Percentiles rank a stretch among this genome's conserved stretches.
Conservation (phyloP, 2,113 vertebrate species). For the Ceratotherium simum region DNA sequence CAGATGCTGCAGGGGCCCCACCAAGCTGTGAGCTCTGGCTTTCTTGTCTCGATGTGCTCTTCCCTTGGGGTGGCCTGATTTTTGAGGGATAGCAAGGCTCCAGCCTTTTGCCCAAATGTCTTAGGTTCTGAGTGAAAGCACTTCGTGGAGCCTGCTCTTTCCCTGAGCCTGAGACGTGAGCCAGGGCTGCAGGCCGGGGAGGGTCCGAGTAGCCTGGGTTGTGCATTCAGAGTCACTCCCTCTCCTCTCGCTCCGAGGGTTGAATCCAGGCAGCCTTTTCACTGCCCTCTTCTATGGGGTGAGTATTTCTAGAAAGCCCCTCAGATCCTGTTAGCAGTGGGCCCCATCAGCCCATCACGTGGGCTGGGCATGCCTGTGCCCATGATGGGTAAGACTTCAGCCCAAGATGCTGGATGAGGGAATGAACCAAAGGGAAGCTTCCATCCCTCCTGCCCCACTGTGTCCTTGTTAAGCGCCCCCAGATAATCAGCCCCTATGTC, state of each 20-base stretch:
- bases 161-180: background rate
- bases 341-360: too few relatives aligned
- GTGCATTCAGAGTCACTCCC: background rate
- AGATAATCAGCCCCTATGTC: background rate
- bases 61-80: background rate
- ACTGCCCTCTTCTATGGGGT: fast-evolving
- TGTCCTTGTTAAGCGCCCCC: background rate
- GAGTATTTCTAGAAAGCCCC: background rate
- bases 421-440: background rate
- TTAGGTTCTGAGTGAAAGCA: background rate
- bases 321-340: background rate
- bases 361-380: fast-evolving
- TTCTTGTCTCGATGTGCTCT: background rate
- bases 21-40: background rate
- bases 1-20: too few relatives aligned
- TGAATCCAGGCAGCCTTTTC: background rate
- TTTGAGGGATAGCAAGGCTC: background rate
- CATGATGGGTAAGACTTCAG: background rate
- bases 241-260: background rate
- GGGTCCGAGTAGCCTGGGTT: background rate
- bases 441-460: background rate
- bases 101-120: background rate
- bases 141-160: background rate
- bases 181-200: background rate
- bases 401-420: background rate